Evolutionary conservation across 1,140 invertebrate species (phyloP).

Genomic region (Drosophila simulans): DNA sequence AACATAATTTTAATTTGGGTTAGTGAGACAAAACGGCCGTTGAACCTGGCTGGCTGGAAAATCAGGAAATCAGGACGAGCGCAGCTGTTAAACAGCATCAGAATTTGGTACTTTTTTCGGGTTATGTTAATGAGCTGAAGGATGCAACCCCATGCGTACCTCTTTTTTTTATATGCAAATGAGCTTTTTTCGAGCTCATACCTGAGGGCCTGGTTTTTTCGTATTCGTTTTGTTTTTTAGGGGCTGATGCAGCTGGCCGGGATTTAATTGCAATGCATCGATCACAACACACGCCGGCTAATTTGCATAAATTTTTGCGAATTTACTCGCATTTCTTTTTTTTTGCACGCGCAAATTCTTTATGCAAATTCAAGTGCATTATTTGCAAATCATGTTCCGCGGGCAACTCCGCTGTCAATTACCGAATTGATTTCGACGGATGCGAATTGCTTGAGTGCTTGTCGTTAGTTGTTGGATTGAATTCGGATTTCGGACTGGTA

Average conservation of each 20-base stretch:
- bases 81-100: conserved; percentile 75
- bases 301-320: conserved; percentile 72
- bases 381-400: conserved; percentile 83
- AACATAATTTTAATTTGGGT: conserved; percentile 84
- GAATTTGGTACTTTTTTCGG: conserved; percentile 41
- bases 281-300: conserved; percentile 41
- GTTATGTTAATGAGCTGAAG: conserved; percentile 72
- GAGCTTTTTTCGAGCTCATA: conserved; percentile 61
- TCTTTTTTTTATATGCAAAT: conserved; percentile 71
- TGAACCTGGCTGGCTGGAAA: conserved; percentile 58
- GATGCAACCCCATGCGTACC: conserved; percentile 37
- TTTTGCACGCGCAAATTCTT: conserved; percentile 33
- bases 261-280: conserved; percentile 72
- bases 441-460: conserved; percentile 60
- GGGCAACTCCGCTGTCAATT: conserved; percentile 75
- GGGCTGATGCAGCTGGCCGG: conserved; percentile 34
- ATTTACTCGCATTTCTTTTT: background rate
- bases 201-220: conserved; percentile 53
- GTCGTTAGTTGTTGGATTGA: conserved; percentile 31
- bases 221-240: conserved; percentile 21
- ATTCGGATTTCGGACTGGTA: background rate
- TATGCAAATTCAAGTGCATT: conserved; percentile 84
- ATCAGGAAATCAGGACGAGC: conserved; percentile 41
- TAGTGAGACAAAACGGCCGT: conserved; percentile 81
- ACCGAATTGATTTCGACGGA: conserved; percentile 43